Percentiles rank a stretch among this genome's conserved stretches.
Conservation (phyloP, 2,797 vertebrate species). For the Rhincodon typus region DNA sequence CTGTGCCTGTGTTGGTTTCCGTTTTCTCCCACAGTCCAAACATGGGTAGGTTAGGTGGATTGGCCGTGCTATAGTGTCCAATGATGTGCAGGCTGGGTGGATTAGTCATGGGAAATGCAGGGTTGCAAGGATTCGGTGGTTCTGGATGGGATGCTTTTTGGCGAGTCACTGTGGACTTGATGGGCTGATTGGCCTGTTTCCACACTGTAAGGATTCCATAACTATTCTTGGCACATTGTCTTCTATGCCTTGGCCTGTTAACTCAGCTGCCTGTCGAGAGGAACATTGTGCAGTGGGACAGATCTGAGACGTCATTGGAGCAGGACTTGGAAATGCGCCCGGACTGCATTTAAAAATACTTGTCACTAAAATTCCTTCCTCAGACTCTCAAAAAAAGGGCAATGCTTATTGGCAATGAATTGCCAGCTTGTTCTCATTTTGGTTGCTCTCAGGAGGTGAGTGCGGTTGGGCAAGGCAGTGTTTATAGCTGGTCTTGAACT, state of each 20-base stretch:
- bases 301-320: not conserved
- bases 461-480: not conserved
- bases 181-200: too few species aligned
- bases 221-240: too few species aligned
- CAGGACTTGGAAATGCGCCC: not conserved
- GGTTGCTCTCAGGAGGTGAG: not conserved
- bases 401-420: not conserved
- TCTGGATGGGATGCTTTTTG: too few species aligned
- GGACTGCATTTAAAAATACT: not conserved
- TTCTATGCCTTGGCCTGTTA: not conserved
- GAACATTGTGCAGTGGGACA: not conserved
- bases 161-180: too few species aligned
- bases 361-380: not conserved
- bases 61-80: too few species aligned
- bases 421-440: not conserved
- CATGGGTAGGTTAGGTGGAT: too few species aligned
- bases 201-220: too few species aligned
- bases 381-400: not conserved
- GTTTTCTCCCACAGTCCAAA: too few species aligned
- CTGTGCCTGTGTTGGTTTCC: too few species aligned
- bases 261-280: not conserved
- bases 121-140: too few species aligned
- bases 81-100: too few species aligned
- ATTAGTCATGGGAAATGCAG: too few species aligned
- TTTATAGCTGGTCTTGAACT: not conserved